Evolutionary conservation across 2,113 vertebrate genomes (phyloP).

Genomic region (Austrofundulus limnaeus): DNA sequence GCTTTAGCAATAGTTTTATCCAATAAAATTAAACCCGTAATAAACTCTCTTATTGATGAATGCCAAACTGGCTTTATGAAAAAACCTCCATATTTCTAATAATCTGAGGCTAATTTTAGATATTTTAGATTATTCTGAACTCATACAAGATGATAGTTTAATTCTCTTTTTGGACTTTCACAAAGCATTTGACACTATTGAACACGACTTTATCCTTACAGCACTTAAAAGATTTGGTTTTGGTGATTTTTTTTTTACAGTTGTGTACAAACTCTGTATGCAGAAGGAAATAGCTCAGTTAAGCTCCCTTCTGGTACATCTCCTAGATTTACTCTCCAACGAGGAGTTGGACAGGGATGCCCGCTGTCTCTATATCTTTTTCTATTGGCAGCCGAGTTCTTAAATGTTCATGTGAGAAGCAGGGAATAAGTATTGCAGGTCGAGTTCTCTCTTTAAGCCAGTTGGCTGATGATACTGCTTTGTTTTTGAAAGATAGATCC

Average conservation of each 20-base stretch:
- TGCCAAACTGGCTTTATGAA: background rate
- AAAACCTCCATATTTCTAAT: background rate
- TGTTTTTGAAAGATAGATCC: background rate
- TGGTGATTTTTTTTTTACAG: background rate
- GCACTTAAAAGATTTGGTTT: background rate
- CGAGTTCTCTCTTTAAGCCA: background rate
- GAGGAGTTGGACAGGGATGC: background rate
- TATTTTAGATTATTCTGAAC: no score
- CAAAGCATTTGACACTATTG: background rate
- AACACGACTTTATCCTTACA: background rate
- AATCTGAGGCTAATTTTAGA: background rate
- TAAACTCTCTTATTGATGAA: background rate
- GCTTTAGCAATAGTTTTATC: background rate
- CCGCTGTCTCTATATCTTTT: background rate
- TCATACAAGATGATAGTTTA: no score
- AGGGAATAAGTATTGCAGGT: background rate
- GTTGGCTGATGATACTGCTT: background rate
- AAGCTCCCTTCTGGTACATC: background rate
- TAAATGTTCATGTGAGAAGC: background rate
- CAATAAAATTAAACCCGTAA: background rate
- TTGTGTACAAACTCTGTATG: background rate
- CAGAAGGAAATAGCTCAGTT: background rate
- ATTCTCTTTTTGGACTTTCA: no score
- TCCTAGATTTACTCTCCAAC: background rate
- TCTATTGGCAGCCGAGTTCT: background rate